Percentiles rank a stretch among this genome's conserved stretches.
phyloP scores from a whole-genome alignment of 2,888 invertebrate species.

The Aphidius colemani region DNA sequence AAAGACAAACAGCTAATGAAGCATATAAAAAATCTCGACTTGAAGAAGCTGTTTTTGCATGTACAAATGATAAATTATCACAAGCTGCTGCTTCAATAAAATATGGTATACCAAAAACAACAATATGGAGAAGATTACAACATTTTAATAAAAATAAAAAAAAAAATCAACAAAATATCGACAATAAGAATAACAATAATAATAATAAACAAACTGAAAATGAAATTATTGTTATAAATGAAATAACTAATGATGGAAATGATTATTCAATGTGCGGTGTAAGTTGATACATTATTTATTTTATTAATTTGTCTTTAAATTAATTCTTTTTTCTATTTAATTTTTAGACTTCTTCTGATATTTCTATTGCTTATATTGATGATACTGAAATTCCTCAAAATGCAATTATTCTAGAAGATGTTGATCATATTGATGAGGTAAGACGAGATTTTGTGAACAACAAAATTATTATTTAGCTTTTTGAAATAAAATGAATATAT shows the following conservation, averaged over 20 bases:
- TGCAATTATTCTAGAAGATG: conserved; percentile 44
- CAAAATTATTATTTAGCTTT: no score
- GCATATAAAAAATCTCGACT: conserved; percentile 49
- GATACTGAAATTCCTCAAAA: conserved; percentile 54
- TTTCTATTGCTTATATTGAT: conserved; percentile 57
- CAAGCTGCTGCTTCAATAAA: conserved; percentile 58
- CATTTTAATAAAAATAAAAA: conserved; percentile 43
- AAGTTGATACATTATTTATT: conserved; percentile 11
- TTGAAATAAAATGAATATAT: no score
- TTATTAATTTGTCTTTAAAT: conserved; percentile 8
- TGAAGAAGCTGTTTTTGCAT: conserved; percentile 59
- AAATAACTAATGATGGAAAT: conserved; percentile 25
- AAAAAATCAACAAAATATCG: conserved; percentile 6
- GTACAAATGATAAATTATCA: conserved; percentile 59
- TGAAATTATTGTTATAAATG: conserved; percentile 19
- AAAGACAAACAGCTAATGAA: conserved; percentile 52
- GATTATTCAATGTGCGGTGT: conserved; percentile 45
- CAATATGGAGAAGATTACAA: conserved; percentile 59
- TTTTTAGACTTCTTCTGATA: conserved; percentile 49
- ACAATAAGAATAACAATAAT: no score
- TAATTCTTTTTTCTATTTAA: conserved; percentile 17
- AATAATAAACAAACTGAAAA: conserved; percentile 4
- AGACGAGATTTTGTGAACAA: no score
- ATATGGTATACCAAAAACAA: conserved; percentile 60
- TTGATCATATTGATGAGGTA: no score